A percentile compares a stretch with the other conserved stretches of the same genome.
phyloP scores from a whole-genome alignment of 2,113 vertebrate species.

The Sardina pilchardus region DNA sequence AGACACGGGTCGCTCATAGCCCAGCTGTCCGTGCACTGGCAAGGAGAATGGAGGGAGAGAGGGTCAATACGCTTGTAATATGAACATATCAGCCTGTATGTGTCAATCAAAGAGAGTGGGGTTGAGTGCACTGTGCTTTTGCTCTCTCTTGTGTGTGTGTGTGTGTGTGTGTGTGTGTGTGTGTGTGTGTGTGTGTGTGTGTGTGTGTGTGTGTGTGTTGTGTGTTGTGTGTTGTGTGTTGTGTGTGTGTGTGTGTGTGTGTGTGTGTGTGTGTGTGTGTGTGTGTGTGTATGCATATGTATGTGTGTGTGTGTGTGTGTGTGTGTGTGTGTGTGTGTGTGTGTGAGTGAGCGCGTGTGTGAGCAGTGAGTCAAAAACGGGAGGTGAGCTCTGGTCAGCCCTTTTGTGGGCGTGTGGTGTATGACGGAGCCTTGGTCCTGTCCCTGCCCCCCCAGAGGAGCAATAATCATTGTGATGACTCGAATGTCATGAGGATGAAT shows the following conservation, averaged over 20 bases:
- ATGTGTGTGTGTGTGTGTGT: too few species aligned
- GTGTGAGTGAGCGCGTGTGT: neutral
- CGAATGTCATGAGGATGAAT: neutral
- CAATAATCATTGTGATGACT: neutral
- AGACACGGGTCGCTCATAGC: neutral
- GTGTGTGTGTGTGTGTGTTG: too few species aligned
- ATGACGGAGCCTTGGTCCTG: neutral
- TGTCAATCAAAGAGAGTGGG: neutral
- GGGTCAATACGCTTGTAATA: neutral
- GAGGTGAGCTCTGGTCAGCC: neutral
- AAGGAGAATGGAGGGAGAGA: neutral
- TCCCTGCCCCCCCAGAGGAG: neutral
- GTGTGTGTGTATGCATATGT: too few species aligned
- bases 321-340: too few species aligned
- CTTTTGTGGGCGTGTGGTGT: neutral
- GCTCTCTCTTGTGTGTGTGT: neutral
- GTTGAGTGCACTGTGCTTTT: neutral
- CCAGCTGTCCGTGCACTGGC: neutral
- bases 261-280: too few species aligned
- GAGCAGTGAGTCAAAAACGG: neutral
- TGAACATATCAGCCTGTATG: neutral
- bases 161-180: too few species aligned
- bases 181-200: too few species aligned
- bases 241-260: neutral
- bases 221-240: too few species aligned